These are phyloP conservation scores for Heliconius nattereri DNA, from an alignment of 1,140 invertebrate genomes.

Conservation along the genomic window DNA sequence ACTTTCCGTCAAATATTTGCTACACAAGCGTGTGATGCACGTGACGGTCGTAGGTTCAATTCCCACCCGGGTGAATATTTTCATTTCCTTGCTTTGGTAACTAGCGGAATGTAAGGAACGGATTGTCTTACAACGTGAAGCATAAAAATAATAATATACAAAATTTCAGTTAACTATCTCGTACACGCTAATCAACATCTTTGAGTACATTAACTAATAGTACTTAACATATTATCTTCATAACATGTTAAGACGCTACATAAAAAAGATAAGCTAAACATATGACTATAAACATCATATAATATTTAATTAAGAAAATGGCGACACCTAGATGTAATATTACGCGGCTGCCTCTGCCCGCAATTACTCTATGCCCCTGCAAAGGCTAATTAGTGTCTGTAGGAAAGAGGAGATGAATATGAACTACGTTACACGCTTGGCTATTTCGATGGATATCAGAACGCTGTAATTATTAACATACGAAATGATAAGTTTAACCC, in stretches of 20 bases:
- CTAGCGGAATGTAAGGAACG: too few species aligned
- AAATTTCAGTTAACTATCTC: background rate
- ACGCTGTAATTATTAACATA: background rate
- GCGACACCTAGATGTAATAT: conserved; percentile 61
- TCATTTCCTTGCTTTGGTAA: too few species aligned
- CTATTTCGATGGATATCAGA: conserved; percentile 49
- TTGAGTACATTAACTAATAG: background rate
- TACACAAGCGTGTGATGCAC: too few species aligned
- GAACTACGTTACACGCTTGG: conserved; percentile 34
- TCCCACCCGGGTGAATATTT: too few species aligned
- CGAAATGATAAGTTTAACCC: too few species aligned
- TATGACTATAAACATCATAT: conserved; percentile 54
- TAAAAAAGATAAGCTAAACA: conserved; percentile 29
- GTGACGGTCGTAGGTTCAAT: too few species aligned
- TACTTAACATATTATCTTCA: background rate
- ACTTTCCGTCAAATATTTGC: too few species aligned
- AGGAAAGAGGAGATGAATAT: conserved; percentile 68
- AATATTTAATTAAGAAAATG: conserved; percentile 72
- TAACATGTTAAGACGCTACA: background rate
- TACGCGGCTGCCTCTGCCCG: conserved; percentile 55
- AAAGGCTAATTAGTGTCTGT: conserved; percentile 69
- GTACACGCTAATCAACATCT: background rate
- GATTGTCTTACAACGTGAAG: too few species aligned
- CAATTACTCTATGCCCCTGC: conserved; percentile 72
- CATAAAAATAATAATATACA: too few species aligned